Percentiles rank a stretch among this genome's conserved stretches.
phyloP scores from a whole-genome alignment of 1,140 invertebrate genomes.

The Agrypnia vestita region DNA sequence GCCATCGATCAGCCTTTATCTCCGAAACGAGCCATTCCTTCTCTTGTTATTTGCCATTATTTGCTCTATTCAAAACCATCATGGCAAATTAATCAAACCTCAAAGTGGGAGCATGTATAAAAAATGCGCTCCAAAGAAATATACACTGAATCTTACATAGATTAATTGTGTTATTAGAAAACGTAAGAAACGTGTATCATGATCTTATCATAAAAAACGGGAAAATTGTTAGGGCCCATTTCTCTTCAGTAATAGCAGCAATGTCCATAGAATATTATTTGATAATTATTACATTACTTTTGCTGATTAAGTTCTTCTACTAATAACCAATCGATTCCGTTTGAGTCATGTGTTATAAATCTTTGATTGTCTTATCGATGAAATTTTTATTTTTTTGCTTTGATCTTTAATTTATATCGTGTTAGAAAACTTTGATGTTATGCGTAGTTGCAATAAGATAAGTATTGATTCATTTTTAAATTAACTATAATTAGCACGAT shows the following conservation, averaged over 20 bases:
- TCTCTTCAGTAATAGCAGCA: conserved; percentile 5
- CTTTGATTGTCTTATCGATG: too few relatives aligned
- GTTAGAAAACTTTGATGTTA: too few relatives aligned
- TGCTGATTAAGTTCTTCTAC: too few relatives aligned
- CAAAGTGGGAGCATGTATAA: conserved; percentile 4
- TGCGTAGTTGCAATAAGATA: too few relatives aligned
- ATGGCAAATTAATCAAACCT: conserved; percentile 21
- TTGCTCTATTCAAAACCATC: conserved; percentile 30
- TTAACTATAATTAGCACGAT: too few relatives aligned
- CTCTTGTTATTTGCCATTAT: conserved; percentile 33
- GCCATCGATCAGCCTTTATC: conserved; percentile 42
- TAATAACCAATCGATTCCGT: too few relatives aligned
- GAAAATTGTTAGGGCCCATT: conserved; percentile 20
- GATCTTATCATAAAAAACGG: conserved; percentile 24
- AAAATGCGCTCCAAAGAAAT: conserved; percentile 13
- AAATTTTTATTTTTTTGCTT: too few relatives aligned
- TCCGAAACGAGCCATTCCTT: conserved; percentile 14
- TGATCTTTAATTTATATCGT: too few relatives aligned
- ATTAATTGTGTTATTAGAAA: conserved; percentile 27
- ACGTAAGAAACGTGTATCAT: conserved; percentile 20
- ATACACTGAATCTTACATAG: conserved; percentile 10
- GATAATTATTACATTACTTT: not conserved
- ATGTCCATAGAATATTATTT: not conserved
- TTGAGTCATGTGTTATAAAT: too few relatives aligned
- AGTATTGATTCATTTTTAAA: too few relatives aligned